Evolutionary conservation across 2,888 invertebrate species (phyloP), one percentile per base, ranked within the genome.

Genomic region (Silvanus unidentatus): DNA sequence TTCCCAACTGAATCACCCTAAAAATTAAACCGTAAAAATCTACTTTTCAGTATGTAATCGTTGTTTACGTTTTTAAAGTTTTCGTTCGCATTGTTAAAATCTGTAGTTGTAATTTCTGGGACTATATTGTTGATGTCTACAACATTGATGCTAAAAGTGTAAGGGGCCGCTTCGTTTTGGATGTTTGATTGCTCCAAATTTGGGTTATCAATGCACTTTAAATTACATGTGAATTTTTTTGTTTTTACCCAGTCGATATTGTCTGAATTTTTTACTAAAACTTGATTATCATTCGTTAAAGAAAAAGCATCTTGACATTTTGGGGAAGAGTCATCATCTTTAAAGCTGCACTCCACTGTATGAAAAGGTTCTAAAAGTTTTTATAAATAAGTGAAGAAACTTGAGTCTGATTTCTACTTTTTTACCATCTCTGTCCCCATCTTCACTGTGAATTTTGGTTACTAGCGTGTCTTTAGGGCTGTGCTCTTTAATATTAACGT

Each of bases 111-210:
- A 9, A 57, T 41, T 43, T 35, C 47, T 16, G 82, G 83, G 1
- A 73, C 73, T 48, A 82, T 77, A 63, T 83, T 80, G 56, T 84
- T 83, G 1, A 80, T 75, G 57, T 84, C 83, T 16, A 70, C 50
- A 5, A 84, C 65, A 1, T 74, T 68, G 1, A 81, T 73, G 12
- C 63, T 63, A 16, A 82, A 64, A 37, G 64, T 0, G 69, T 69
- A 13, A 50, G 51, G 22, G 54, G 60, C 37, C 48, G 44, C 45
- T 64, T 65, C 40, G 4, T 9, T n/a, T 32, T 32, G 4, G n/a
- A n/a, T n/a, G n/a, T 32, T 12, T 32, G 3, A 3, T 12, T 32
- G 32, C 15, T 48, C 43, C 13, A 39, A 16, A 9, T 43, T 32
- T 3, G 52, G 54, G 46, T 62, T 60, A 40, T 62, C 62, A 5